Evolutionary conservation across 2,888 invertebrate genomes (phyloP), one percentile per base, ranked within the genome.

Genomic region (Heliconius ethilla): DNA sequence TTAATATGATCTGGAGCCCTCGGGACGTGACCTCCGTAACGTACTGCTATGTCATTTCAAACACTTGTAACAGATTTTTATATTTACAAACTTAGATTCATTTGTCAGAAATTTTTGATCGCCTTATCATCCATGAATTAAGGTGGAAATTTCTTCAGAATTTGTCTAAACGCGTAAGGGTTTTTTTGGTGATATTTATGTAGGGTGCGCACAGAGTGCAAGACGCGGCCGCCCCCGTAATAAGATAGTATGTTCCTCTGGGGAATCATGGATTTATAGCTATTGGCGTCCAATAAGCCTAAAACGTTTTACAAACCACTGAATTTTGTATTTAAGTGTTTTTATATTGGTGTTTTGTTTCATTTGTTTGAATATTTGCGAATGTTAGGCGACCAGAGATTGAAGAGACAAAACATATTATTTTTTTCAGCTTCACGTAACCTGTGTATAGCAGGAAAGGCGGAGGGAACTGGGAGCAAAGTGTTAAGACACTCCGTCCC

Each of bases 41-140:
- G 88, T 89, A 89, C 86, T 85, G 85, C 87, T 88, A 90, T 90
- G 91, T 92, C 93, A 92, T 92, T 90, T 87, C 86, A 87, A 90
- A 90, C 89, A 88, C 90, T 89, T 89, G 88, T 89, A 87, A 91
- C 91, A 87, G 92, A 93, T 92, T 92, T 92, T 92, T 89, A 89
- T 87, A 85, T 81, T 81, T 81, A 83, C 84, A 82, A 85, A 79
- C 75, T 83, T 83, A 75, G 72, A 70, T 75, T 76, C 80, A 51
- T 78, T 37, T 73, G 40, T n/a, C 40, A 75, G 75, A 73, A 27
- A 55, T 33, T 22, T 6, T 70, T 11, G 51, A 27, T 11, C 33
- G 73, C 75, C 82, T 84, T 86, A 84, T 51, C 0, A 1, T 0
- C 59, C 40, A 3, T 0, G 63, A 0, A 1, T 74, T 84, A 89